Conservation (phyloP, 2,113 vertebrate genomes). For the Leuciscus idus region DNA sequence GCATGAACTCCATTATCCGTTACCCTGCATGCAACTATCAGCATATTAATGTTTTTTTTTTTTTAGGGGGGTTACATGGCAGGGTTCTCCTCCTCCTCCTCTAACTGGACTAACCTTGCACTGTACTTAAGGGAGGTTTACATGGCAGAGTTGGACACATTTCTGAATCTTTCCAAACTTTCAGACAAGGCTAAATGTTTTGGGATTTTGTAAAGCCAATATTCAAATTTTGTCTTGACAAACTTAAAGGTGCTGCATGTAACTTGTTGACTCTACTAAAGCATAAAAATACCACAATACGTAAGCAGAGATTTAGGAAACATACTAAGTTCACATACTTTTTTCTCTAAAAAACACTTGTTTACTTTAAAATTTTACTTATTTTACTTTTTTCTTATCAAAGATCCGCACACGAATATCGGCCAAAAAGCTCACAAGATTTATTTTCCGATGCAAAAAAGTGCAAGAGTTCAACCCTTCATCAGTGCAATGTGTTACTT, state of each 20-base stretch:
- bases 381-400: too few species aligned
- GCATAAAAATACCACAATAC: too few species aligned
- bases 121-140: neutral
- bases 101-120: slow-evolving; percentile 5
- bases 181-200: neutral
- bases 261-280: too few species aligned
- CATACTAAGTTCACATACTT: too few species aligned
- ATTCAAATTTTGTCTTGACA: neutral
- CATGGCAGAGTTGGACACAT: neutral
- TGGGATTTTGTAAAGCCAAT: neutral
- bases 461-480: too few species aligned
- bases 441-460: too few species aligned
- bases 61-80: neutral
- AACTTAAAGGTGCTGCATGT: neutral
- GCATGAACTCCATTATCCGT: slow-evolving; percentile 60
- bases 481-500: too few species aligned
- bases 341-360: too few species aligned
- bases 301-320: too few species aligned
- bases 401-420: too few species aligned
- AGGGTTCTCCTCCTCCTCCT: neutral
- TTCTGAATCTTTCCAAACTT: neutral
- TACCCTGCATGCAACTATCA: slow-evolving; percentile 35
- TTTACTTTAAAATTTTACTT: too few species aligned
- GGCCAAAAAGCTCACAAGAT: too few species aligned
- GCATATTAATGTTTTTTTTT: slow-evolving; percentile 43